Base-by-base conservation (phyloP, 2,113 vertebrate species). In the Prunella himalayana region DNA sequence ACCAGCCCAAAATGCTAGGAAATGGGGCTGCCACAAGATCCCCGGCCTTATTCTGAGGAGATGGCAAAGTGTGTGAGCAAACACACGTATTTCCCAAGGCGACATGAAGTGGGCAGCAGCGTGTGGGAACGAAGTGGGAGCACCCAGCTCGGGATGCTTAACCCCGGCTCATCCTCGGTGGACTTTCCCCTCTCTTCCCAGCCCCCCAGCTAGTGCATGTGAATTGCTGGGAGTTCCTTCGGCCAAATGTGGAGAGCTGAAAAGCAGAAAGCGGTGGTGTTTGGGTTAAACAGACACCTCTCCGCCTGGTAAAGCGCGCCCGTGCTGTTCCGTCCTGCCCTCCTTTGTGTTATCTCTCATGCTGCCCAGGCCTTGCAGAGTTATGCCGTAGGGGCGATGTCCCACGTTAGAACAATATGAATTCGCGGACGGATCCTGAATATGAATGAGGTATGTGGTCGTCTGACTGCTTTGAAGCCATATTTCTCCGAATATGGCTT, bases 401-500 rank as follows among this genome's bases (percentile, higher is more conserved):
- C 92, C 92, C 92, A 42, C 72, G 63, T 92, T 97, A 96, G 95
- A 96, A 97, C 94, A 95, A 91, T 92, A 71, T 68, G 97, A 97
- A 97, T 95, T 93, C 81, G 57, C 56, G 65, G 78, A 94, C 95
- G 70, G 64, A 94, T 96, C 94, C 95, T 97, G 97, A 97, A 98
- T 97, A 97, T 90, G 93, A 98, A 98, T 97, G 96, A 97, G 97
- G 91, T 94, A 92, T 85, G 85, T 42, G 69, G 95, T 97, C 77
- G 94, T 94, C 92, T 63, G 96, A 87, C 94, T 95, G 75, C 95
- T 97, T 97, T 98, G 96, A 97, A 97, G 94, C 91, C 86, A 72
- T 92, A 84, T 94, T 97, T 96, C 95, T 96, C 94, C 94, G 93
- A 97, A 96, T 97, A 96, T 97, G 98, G 97, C 93, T 98, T 98